These are phyloP conservation scores for Gallinago paraguaiae DNA, from an alignment of 2,113 vertebrate genomes.

Conservation along the genomic window DNA sequence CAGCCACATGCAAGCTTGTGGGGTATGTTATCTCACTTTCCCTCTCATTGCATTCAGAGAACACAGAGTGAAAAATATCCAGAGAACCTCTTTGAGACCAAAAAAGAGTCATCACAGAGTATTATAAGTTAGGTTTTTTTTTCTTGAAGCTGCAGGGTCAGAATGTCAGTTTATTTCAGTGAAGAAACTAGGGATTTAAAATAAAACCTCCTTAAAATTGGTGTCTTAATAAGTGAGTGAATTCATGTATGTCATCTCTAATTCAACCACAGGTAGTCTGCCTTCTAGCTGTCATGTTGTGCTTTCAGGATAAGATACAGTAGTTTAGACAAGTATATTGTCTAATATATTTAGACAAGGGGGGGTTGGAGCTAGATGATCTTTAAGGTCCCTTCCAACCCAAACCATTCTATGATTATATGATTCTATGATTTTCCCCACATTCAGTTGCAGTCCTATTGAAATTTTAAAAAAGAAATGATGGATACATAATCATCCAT, in stretches of 20 bases:
- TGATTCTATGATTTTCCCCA: not conserved
- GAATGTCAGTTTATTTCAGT: not conserved
- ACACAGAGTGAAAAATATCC: not conserved
- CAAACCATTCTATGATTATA: too few species aligned
- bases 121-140: not conserved
- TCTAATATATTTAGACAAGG: too few species aligned
- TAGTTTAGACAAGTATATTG: not conserved
- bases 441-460: not conserved
- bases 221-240: not conserved
- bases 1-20: not conserved
- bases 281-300: not conserved
- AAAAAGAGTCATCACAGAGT: not conserved
- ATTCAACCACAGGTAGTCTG: not conserved
- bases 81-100: not conserved
- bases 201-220: not conserved
- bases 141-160: not conserved
- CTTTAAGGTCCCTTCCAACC: too few species aligned
- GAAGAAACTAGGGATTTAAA: not conserved
- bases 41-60: not conserved
- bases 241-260: not conserved
- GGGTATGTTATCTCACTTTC: not conserved
- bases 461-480: not conserved
- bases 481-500: not conserved
- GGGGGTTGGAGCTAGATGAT: too few species aligned
- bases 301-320: not conserved